Base-by-base conservation (phyloP, 35 echinoderm and acorn worm genomes). In the Ptychodera flava region DNA sequence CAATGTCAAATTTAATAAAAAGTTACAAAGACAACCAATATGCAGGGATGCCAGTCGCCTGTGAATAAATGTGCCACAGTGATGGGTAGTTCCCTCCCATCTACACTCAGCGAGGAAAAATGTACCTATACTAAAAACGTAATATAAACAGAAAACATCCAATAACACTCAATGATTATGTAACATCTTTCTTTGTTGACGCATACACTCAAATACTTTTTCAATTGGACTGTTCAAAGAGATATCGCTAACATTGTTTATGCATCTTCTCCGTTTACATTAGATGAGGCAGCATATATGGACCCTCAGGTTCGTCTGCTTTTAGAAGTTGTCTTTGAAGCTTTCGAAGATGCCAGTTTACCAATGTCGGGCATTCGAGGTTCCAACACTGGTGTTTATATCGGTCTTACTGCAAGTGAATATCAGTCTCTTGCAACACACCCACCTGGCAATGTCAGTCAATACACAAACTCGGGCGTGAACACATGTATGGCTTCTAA, bases 231-330 rank as follows among this genome's bases (percentile, higher is more conserved):
- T 36, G 22, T 32, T 36, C 22, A 36, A 16, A 28, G 30, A 31
- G 30, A 6, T 85, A 22, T 16, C 33, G 28, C 35, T 16, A 16
- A 35, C 16, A 36, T 37, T 37, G 22, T 6, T 36, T 85, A 27
- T 16, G 30, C 30, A 32, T 38, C 52, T 35, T 77, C 16, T 84
- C 80, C 32, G 29, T 81, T 82, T 77, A 34, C 83, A 34, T 75
- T 89, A 97, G 95, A 97, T 89, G 95, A 97, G 88, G 95, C 95
- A 16, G 89, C 89, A 37, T 92, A 97, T 83, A 79, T 97, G 53
- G 95, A 97, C 81, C 95, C 95, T 37, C 95, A 97, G n/a, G n/a
- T n/a, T n/a, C n/a, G n/a, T n/a, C n/a, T n/a, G n/a, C n/a, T n/a
- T n/a, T n/a, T n/a, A n/a, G 95, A 97, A 79, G 92, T 93, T 1